Evolutionary conservation across 2,888 invertebrate genomes (phyloP).

Genomic region (Rhodophaea formosa): DNA sequence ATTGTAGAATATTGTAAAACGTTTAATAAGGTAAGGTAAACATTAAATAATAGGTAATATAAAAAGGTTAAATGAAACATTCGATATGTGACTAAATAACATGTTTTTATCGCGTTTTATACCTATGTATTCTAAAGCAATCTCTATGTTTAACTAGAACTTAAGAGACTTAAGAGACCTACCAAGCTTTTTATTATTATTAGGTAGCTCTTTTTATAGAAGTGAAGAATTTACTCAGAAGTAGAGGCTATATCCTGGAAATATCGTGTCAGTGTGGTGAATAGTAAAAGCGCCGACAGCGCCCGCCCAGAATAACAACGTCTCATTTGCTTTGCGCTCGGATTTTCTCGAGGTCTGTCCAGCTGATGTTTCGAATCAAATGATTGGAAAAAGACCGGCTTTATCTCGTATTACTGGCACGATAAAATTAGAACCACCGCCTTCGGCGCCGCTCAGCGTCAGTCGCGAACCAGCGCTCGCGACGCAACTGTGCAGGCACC

Average conservation of each 20-base stretch:
- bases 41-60: too few relatives aligned
- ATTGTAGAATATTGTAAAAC: too few relatives aligned
- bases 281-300: conserved; percentile 14
- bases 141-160: too few relatives aligned
- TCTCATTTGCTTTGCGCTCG: conserved; percentile 28
- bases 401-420: conserved; percentile 78
- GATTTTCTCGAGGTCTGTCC: conserved; percentile 42
- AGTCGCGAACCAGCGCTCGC: conserved; percentile 47
- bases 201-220: too few relatives aligned
- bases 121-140: too few relatives aligned
- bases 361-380: conserved; percentile 63
- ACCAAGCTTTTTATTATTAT: too few relatives aligned
- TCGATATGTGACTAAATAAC: too few relatives aligned
- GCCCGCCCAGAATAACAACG: conserved; percentile 22
- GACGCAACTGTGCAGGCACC: conserved; percentile 39
- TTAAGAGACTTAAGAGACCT: too few relatives aligned
- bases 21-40: too few relatives aligned
- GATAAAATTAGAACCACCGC: conserved; percentile 75
- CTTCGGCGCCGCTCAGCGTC: conserved; percentile 41
- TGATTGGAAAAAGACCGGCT: conserved; percentile 71
- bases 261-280: neutral
- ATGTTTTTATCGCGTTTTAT: too few relatives aligned
- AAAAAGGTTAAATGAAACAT: too few relatives aligned
- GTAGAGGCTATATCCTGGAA: neutral
- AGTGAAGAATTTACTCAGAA: neutral